Evolutionary conservation across 2,888 invertebrate genomes (phyloP).

Genomic region (Tenthredo distinguenda): DNA sequence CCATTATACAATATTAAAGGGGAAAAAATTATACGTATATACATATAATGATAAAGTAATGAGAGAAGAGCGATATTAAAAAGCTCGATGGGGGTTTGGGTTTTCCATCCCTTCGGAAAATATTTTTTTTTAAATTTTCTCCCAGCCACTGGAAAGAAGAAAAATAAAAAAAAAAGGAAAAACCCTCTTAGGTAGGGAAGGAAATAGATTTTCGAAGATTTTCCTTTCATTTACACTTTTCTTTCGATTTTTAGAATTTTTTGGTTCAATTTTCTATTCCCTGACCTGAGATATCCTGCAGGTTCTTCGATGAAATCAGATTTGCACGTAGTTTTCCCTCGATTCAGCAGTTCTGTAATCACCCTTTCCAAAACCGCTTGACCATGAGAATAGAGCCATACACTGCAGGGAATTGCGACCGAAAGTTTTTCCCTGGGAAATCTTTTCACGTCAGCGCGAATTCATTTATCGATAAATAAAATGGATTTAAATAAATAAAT

Average conservation of each 20-base stretch:
- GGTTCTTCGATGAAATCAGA: neutral
- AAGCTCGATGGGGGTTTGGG: neutral
- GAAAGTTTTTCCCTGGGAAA: neutral
- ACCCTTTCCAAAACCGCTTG: neutral
- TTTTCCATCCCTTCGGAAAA: neutral
- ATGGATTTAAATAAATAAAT: neutral
- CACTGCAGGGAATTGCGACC: neutral
- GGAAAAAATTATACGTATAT: neutral
- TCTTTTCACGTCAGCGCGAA: neutral
- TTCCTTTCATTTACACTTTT: neutral
- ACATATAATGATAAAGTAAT: neutral
- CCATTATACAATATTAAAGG: neutral
- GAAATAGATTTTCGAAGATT: neutral
- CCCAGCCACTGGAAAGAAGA: too few species aligned
- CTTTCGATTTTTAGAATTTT: neutral
- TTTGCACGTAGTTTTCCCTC: neutral
- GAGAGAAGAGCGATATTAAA: neutral
- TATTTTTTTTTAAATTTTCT: neutral
- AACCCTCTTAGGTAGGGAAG: too few species aligned
- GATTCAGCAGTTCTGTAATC: slow-evolving; percentile 20
- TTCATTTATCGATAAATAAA: neutral
- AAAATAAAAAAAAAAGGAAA: too few species aligned
- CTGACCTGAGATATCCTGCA: neutral
- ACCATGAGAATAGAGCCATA: neutral
- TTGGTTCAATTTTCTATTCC: neutral